Conservation (phyloP, 2,888 invertebrate species). For the Axea sp. region DNA sequence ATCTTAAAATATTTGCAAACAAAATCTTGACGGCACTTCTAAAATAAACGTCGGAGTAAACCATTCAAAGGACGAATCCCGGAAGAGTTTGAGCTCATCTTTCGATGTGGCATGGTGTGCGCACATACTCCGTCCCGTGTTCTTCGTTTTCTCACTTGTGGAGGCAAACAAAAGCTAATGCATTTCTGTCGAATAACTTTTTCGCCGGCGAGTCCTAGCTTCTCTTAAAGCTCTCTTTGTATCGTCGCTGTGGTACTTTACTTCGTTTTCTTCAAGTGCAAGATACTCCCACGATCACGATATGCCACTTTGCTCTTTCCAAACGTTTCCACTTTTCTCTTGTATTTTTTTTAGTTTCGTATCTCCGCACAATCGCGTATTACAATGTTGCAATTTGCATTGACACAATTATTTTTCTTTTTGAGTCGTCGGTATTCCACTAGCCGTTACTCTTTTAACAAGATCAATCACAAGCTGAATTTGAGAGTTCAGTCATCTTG, state of each 20-base stretch:
- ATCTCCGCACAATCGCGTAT: constrained; percentile 13
- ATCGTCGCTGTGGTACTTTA: constrained; percentile 36
- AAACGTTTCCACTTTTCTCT: constrained; percentile 9
- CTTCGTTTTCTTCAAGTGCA: constrained; percentile 24
- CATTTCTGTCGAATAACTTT: constrained; percentile 69
- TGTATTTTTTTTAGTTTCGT: constrained; percentile 22
- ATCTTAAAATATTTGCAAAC: constrained; percentile 45
- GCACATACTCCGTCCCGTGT: constrained; percentile 10
- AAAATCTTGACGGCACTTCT: constrained; percentile 24
- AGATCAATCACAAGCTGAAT: constrained; percentile 2
- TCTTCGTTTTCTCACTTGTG: constrained; percentile 51
- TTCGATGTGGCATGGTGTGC: constrained; percentile 2
- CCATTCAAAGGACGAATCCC: constrained; percentile 41
- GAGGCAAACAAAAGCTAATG: constrained; percentile 70
- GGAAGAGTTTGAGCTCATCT: constrained; percentile 26
- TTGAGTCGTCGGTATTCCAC: constrained; percentile 11
- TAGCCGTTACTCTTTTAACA: neutral
- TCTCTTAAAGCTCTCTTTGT: constrained; percentile 45
- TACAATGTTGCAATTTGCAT: constrained; percentile 34
- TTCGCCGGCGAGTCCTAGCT: constrained; percentile 41
- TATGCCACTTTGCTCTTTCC: constrained; percentile 11
- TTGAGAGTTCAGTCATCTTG: constrained; percentile 1
- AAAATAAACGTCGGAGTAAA: constrained; percentile 36
- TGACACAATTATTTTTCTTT: constrained; percentile 38
- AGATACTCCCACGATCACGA: constrained; percentile 29